These are phyloP conservation scores for Melospiza melodia DNA, from an alignment of 2,113 vertebrate genomes.

Conservation along the genomic window DNA sequence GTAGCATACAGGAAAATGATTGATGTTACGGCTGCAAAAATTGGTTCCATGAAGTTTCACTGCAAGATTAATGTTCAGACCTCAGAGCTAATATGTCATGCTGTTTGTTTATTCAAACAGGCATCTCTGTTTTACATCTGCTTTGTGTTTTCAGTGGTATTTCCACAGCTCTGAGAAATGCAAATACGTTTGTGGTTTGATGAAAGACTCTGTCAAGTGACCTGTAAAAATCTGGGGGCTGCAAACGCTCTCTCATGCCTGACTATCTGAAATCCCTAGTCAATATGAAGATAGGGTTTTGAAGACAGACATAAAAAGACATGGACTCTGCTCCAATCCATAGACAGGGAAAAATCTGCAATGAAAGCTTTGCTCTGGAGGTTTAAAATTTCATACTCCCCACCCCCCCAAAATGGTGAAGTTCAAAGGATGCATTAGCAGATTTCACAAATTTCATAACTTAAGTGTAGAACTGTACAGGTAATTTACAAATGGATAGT, in stretches of 20 bases:
- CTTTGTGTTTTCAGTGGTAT: slow-evolving; percentile 11
- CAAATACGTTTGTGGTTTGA: not conserved
- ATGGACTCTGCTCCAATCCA: not conserved
- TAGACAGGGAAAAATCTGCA: not conserved
- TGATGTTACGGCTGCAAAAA: not conserved
- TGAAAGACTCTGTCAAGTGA: not conserved
- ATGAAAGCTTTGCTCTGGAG: not conserved
- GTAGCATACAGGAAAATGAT: not conserved
- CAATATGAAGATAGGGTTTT: not conserved
- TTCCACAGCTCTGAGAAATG: slow-evolving; percentile 23
- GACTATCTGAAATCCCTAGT: not conserved
- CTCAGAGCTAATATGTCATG: not conserved
- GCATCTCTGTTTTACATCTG: not conserved
- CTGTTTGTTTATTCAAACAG: slow-evolving; percentile 17
- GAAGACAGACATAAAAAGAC: not conserved
- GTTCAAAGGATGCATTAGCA: not conserved
- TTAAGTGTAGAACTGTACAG: not conserved
- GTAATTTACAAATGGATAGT: not conserved
- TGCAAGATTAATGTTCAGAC: slow-evolving; percentile 23
- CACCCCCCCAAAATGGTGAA: not conserved
- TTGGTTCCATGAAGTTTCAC: not conserved
- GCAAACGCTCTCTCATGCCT: not conserved
- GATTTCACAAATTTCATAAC: not conserved
- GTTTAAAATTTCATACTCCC: not conserved
- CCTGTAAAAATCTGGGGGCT: slow-evolving; percentile 1